Evolutionary conservation across 1,140 invertebrate species (phyloP).

Genomic region (Aphelenchoides fujianensis): DNA sequence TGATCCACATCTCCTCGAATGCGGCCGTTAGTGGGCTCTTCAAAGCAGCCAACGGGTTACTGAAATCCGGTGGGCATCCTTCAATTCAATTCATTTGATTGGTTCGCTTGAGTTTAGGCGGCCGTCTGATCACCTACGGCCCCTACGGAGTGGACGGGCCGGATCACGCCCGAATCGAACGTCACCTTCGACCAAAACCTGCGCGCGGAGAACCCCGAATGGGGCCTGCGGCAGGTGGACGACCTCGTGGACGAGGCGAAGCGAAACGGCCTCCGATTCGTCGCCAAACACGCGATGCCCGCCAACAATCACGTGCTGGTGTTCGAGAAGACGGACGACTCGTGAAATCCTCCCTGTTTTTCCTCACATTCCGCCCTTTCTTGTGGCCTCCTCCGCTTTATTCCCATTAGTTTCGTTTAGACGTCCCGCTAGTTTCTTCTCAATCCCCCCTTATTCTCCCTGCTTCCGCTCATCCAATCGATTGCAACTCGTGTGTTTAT

Average conservation of each 20-base stretch:
- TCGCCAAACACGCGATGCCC: conserved; percentile 74
- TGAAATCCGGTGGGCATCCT: conserved; percentile 30
- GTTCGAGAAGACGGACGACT: too few relatives aligned
- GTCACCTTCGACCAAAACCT: conserved; percentile 73
- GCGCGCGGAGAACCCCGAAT: conserved; percentile 69
- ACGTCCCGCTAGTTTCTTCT: too few relatives aligned
- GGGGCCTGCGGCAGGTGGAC: conserved; percentile 76
- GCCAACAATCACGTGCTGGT: conserved; percentile 80
- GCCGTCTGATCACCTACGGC: conserved; percentile 74
- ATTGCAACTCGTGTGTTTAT: too few relatives aligned
- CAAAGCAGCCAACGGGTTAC: conserved; percentile 58
- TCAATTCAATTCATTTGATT: conserved; percentile 48
- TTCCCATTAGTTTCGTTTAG: too few relatives aligned
- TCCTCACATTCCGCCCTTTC: too few relatives aligned
- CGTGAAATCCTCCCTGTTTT: too few relatives aligned
- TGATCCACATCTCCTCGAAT: conserved; percentile 77
- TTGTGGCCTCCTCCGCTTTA: too few relatives aligned
- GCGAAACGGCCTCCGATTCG: conserved; percentile 69
- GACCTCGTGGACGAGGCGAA: conserved; percentile 70
- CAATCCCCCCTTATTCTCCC: too few relatives aligned
- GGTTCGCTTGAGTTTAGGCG: conserved; percentile 72
- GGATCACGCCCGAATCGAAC: conserved; percentile 77
- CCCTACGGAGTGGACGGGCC: conserved; percentile 75
- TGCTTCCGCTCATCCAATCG: too few relatives aligned
- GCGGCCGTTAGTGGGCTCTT: conserved; percentile 74